Conservation (phyloP, 2,797 vertebrate species). For the Merluccius polli region DNA sequence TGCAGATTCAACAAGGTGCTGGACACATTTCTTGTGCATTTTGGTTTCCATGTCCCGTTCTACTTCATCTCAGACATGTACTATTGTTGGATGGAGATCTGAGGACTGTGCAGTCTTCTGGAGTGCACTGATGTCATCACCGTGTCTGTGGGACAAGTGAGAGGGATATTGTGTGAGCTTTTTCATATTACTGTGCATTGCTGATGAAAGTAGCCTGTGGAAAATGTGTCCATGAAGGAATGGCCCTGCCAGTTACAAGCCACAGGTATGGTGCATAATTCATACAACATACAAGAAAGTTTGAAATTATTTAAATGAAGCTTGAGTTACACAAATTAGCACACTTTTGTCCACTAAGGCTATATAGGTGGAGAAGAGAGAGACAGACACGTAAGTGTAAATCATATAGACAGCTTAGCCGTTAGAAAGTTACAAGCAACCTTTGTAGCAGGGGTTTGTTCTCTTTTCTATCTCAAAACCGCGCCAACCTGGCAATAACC, state of each 20-base stretch:
- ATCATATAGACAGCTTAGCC: neutral
- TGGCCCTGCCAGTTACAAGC: neutral
- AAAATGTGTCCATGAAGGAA: neutral
- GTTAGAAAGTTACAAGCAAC: neutral
- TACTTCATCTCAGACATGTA: neutral
- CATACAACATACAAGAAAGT: neutral
- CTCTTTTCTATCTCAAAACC: neutral
- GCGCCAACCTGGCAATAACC: neutral
- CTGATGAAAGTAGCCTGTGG: neutral
- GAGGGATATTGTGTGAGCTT: neutral
- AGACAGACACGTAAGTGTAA: neutral
- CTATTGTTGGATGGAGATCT: neutral
- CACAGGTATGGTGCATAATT: neutral
- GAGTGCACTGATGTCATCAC: neutral
- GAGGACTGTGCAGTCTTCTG: neutral
- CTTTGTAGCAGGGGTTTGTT: neutral
- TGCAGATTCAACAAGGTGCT: neutral
- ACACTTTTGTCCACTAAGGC: neutral
- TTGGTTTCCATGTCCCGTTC: neutral
- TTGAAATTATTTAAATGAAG: neutral
- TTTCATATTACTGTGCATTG: neutral
- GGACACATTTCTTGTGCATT: neutral
- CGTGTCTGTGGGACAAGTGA: neutral
- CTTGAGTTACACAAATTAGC: neutral
- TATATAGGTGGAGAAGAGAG: neutral